phyloP scores from a whole-genome alignment of 2,888 invertebrate species.

The Cantharis rustica region DNA sequence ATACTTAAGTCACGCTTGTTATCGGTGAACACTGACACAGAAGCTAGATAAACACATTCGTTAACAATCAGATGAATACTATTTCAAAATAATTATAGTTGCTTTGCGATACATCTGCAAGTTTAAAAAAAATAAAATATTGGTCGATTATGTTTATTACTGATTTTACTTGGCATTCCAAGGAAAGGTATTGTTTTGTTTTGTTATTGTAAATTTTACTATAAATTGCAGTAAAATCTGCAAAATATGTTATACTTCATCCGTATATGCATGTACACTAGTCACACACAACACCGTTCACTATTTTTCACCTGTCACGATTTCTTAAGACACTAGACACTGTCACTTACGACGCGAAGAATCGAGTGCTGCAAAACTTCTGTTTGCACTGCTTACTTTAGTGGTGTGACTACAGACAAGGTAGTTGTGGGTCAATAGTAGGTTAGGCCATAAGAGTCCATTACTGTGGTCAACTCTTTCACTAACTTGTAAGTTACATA shows the following conservation, averaged over 20 bases:
- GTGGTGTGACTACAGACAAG: slow-evolving; percentile 34
- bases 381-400: slow-evolving; percentile 35
- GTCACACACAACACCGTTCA: slow-evolving; percentile 3
- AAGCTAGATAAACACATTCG: not conserved
- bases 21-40: not conserved
- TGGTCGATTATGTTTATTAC: not conserved
- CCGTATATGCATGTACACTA: not conserved
- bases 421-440: slow-evolving; percentile 48
- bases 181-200: too few relatives aligned
- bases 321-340: slow-evolving; percentile 40
- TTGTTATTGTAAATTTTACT: too few relatives aligned
- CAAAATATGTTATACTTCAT: not conserved
- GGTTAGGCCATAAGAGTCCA: slow-evolving; percentile 43
- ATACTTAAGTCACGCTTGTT: not conserved
- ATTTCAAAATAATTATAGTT: not conserved
- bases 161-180: not conserved
- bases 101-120: not conserved
- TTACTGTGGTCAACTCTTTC: slow-evolving; percentile 18
- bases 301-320: slow-evolving; percentile 34
- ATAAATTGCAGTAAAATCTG: not conserved
- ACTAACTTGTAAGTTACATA: not conserved
- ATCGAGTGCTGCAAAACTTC: slow-evolving; percentile 34
- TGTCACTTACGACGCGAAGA: slow-evolving; percentile 39
- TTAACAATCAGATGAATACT: not conserved
- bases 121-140: not conserved